Percentiles rank a stretch among this genome's conserved stretches.
Evolutionary conservation across 2,888 invertebrate species (phyloP).

Genomic region (Clitarchus hookeri): DNA sequence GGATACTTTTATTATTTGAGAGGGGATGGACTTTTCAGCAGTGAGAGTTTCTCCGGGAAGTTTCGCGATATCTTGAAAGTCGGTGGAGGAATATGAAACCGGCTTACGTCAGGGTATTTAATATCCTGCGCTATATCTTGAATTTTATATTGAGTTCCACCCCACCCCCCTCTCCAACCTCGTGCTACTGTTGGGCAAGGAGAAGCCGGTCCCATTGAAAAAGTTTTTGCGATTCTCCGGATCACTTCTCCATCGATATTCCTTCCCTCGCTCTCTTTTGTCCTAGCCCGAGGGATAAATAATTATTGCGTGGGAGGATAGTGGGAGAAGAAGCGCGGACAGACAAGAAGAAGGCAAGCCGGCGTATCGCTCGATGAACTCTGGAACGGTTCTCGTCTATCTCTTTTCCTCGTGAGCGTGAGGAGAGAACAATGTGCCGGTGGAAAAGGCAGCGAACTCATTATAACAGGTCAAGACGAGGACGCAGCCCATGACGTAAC

Average conservation of each 20-base stretch:
- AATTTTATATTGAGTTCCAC: neutral
- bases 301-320: neutral
- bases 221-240: neutral
- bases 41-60: neutral
- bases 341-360: neutral
- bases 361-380: neutral
- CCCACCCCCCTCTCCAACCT: no score
- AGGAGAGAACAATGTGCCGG: neutral
- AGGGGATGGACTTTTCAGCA: neutral
- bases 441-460: neutral
- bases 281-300: neutral
- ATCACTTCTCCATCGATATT: constrained; percentile 1
- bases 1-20: no score
- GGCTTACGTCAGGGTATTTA: neutral
- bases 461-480: neutral
- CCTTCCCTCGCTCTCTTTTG: neutral
- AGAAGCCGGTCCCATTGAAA: neutral
- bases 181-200: neutral
- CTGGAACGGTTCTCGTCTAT: neutral
- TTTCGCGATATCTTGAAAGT: neutral
- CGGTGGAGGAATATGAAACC: neutral
- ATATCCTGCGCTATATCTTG: neutral
- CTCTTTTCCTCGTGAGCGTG: neutral
- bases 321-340: neutral
- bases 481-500: neutral